phyloP scores from a whole-genome alignment of 2,113 vertebrate species.

The Salvelinus namaycush region DNA sequence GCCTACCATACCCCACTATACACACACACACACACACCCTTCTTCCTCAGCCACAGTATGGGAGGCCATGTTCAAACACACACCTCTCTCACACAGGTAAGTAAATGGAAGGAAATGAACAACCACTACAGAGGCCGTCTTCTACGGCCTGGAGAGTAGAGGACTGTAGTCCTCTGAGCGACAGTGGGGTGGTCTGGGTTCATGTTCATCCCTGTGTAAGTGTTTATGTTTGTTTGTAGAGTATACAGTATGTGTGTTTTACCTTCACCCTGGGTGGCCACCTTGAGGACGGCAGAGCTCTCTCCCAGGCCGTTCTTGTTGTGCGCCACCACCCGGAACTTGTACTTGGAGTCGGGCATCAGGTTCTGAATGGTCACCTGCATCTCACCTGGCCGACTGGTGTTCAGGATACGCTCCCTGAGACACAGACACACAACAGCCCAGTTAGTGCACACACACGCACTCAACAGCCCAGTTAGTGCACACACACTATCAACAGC shows the following conservation, averaged over 20 bases:
- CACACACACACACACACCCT: neutral
- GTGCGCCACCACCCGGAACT: slow-evolving; percentile 89
- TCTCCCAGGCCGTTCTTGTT: slow-evolving; percentile 90
- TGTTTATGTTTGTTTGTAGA: slow-evolving; percentile 37
- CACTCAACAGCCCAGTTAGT: too few relatives aligned
- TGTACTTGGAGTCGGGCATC: slow-evolving; percentile 92
- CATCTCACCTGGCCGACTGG: slow-evolving; percentile 88
- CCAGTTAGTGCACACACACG: too few relatives aligned
- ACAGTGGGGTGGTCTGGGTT: slow-evolving; percentile 62
- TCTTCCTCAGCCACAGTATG: neutral
- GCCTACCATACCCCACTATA: too few relatives aligned
- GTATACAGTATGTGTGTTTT: slow-evolving; percentile 56
- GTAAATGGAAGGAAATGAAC: slow-evolving; percentile 44
- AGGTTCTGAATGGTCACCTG: slow-evolving; percentile 95
- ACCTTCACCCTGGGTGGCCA: slow-evolving; percentile 97
- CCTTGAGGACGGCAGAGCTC: slow-evolving; percentile 83
- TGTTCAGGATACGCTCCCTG: slow-evolving; percentile 93
- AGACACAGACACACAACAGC: slow-evolving; percentile 12
- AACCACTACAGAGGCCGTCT: slow-evolving; percentile 19
- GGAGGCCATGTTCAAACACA: slow-evolving; percentile 4
- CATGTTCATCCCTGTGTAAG: slow-evolving; percentile 6
- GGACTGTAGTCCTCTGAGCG: slow-evolving; percentile 33
- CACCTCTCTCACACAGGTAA: slow-evolving; percentile 20
- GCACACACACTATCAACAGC: too few relatives aligned
- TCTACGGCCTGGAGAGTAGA: slow-evolving; percentile 33